Base-by-base conservation (phyloP, 2,113 vertebrate species). In the Pelmatolapia mariae region DNA sequence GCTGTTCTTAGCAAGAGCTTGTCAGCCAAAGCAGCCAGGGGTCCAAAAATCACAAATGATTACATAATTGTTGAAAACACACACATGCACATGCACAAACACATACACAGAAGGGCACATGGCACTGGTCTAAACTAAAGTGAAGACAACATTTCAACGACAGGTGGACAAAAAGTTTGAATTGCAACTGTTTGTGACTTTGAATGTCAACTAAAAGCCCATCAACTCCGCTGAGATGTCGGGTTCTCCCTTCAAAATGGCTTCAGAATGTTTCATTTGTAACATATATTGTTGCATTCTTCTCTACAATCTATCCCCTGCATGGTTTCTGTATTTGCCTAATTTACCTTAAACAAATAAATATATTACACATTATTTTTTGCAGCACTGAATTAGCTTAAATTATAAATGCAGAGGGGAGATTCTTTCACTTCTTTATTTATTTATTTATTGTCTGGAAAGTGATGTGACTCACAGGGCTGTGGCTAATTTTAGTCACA, bases 1-100 rank as follows among this genome's bases (percentile, higher is more conserved):
- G 26, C 82, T 59, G 79, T 87, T 89, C 86, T 91, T 85, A 61
- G 82, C 59, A 18, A 88, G 73, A 82, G 86, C 79, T 83, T 87
- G 86, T 92, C 89, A 92, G 81, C 83, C 13, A 11, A 73, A 88
- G 80, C 80, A 68, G 82, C 89, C 86, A 22, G 71, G 81, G 88
- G 90, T 87, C 50, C 82, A 79, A 43, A 76, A 92, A 88, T 91
- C 90, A 81, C 80, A 90, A 85, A 81, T 29, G 7, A 87, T 93
- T 90, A 87, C 80, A 80, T 86, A 91, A 92, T 88, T 56, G 88
- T 87, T 50, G 79, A 71, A 47, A 59, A 84, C 26, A 78, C 33
- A 43, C 61, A 50, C 7, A 40, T 26, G 45, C 22, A 43, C n/a
- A 33, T 40, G 31, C 36, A 82, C n/a, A 43, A 59, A 84, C 26